phyloP scores from a whole-genome alignment of 1,140 invertebrate species.

The Leptoteleia sp. region DNA sequence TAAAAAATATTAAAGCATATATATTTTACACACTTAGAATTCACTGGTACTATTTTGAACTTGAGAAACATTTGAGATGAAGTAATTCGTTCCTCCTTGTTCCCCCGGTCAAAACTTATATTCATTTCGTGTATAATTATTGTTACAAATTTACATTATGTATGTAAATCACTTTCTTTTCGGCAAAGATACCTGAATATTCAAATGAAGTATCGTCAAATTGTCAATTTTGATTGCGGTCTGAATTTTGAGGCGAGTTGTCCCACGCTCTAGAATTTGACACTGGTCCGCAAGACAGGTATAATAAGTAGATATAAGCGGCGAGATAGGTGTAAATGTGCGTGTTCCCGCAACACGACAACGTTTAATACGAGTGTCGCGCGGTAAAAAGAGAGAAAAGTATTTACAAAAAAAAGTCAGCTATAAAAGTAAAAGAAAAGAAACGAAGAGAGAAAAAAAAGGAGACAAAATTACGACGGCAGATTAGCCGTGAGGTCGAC shows the following conservation, averaged over 20 bases:
- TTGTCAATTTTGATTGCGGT: conserved; percentile 54
- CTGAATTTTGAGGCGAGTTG: conserved; percentile 34
- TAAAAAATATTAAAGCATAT: too few relatives aligned
- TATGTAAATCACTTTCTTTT: conserved; percentile 2
- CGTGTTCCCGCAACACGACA: conserved; percentile 52
- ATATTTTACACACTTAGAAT: too few relatives aligned
- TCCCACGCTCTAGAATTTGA: conserved; percentile 80
- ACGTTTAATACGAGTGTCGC: conserved; percentile 39
- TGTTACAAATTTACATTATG: too few relatives aligned
- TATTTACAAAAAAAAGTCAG: too few relatives aligned
- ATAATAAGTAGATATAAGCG: conserved; percentile 69
- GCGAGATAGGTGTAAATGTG: conserved; percentile 64
- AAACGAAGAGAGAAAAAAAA: conserved; percentile 4
- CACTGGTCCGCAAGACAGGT: conserved; percentile 73
- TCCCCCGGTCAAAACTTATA: too few relatives aligned
- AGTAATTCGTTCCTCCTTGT: too few relatives aligned
- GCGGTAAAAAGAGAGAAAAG: conserved; percentile 44
- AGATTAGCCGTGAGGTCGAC: conserved; percentile 46
- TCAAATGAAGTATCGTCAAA: conserved; percentile 40
- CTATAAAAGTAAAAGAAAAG: too few relatives aligned
- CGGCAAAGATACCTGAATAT: conserved; percentile 33
- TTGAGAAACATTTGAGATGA: too few relatives aligned
- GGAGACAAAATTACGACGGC: conserved; percentile 25
- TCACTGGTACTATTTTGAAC: too few relatives aligned
- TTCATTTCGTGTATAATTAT: too few relatives aligned